Base-by-base conservation (phyloP, 2,888 invertebrate genomes). In the Netelia melanura region DNA sequence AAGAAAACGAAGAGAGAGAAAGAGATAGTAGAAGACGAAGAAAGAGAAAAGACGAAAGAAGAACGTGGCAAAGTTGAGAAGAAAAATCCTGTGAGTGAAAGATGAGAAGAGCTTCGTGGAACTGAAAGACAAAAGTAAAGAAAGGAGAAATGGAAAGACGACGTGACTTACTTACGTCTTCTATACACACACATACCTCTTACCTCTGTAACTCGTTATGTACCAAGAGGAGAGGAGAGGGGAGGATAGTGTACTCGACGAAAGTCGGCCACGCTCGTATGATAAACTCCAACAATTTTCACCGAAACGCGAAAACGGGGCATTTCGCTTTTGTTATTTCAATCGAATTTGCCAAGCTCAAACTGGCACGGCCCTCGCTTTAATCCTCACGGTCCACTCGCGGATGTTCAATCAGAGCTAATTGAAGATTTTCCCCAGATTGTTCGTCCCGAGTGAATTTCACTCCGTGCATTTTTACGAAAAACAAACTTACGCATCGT, bases 41-140 rank as follows among this genome's bases (percentile, higher is more conserved):
- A 43, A 64, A 79, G 9, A 30, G 14, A 56, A 58, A 75, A 62
- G 30, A 21, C 58, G 21, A 58, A 23, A 72, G 30, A 17, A 11
- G 43, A 82, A 77, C 30, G 21, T 48, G 43, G 14, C 17, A 23
- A 68, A 81, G 75, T 54, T 62, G 70, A 54, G 65, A 85, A 75
- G 54, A 67, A 84, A 78, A 83, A 77, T 77, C 21, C 23, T n/a
- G 64, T 2, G 61, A 54, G 74, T 70, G 44, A 84, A 48, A 82
- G 70, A 72, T 65, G 74, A 43, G 58, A 65, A 72, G 44, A 56
- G 61, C 30, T 6, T 43, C 25, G 54, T 61, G 70, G 58, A 81
- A 71, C 75, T 67, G 65, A 62, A 79, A 78, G 81, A 80, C 71
- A 71, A 80, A 78, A 80, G 71, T 71, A 76, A 84, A 71, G 75